Percentiles rank a stretch among this genome's conserved stretches.
Evolutionary conservation across 2,888 invertebrate genomes (phyloP).

Genomic region (Euphydryas editha): DNA sequence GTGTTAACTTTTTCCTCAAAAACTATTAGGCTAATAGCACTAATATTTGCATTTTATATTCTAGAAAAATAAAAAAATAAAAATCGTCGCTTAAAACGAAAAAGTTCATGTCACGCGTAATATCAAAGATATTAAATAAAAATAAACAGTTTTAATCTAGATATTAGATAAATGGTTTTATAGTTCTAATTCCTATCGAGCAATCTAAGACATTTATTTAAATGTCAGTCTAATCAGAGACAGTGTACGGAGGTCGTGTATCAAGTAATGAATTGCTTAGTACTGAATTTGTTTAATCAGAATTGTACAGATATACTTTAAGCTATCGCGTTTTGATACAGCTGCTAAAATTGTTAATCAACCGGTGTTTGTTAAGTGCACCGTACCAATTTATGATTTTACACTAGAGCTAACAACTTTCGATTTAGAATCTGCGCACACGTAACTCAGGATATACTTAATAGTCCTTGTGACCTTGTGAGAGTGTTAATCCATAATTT

Average conservation of each 20-base stretch:
- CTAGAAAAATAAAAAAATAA: no score
- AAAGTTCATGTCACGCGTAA: no score
- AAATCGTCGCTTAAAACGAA: no score
- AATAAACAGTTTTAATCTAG: neutral
- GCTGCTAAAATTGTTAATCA: conserved; percentile 61
- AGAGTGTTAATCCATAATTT: no score
- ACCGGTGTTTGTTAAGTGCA: conserved; percentile 49
- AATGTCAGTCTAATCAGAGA: conserved; percentile 34
- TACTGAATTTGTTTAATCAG: conserved; percentile 23
- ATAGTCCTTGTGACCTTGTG: neutral
- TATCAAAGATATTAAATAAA: no score
- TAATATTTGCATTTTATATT: no score
- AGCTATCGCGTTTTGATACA: conserved; percentile 32
- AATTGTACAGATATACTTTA: conserved; percentile 34
- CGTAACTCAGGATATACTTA: neutral
- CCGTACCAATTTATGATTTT: conserved; percentile 50
- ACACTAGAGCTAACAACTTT: conserved; percentile 43
- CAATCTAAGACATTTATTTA: conserved; percentile 21
- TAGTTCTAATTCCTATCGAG: neutral
- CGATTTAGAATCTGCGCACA: neutral
- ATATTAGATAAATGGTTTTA: neutral
- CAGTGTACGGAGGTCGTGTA: conserved; percentile 24
- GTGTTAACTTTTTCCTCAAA: no score
- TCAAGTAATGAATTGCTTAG: conserved; percentile 19
- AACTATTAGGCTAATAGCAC: no score